phyloP scores from a whole-genome alignment of 2,797 vertebrate genomes.

The Jordanella pulchra region DNA sequence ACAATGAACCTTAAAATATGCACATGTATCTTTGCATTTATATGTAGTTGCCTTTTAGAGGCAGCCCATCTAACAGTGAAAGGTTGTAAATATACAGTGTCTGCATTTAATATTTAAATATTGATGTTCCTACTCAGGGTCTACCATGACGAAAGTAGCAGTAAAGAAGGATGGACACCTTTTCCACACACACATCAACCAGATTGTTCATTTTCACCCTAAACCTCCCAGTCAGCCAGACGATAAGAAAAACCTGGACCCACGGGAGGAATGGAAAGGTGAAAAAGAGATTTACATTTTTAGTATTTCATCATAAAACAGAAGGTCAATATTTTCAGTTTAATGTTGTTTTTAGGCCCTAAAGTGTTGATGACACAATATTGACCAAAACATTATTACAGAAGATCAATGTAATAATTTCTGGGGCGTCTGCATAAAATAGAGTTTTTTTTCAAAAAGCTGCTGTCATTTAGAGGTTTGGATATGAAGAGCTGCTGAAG shows the following conservation, averaged over 20 bases:
- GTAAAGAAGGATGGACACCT: slow-evolving; percentile 89
- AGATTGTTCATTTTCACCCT: slow-evolving; percentile 52
- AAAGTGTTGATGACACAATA: no score
- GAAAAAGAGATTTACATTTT: slow-evolving; percentile 17
- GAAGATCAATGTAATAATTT: no score
- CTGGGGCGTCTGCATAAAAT: no score
- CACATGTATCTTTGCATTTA: no score
- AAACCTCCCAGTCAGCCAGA: background rate
- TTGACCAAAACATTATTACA: no score
- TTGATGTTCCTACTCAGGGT: slow-evolving; percentile 70
- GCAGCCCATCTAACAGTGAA: background rate
- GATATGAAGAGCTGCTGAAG: no score
- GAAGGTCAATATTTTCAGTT: background rate
- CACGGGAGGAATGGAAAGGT: slow-evolving; percentile 35
- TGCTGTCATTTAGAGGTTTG: no score
- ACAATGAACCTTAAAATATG: background rate
- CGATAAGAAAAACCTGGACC: slow-evolving; percentile 7
- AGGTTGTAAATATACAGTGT: background rate
- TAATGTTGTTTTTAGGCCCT: background rate
- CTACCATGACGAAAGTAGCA: slow-evolving; percentile 82
- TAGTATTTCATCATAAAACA: background rate
- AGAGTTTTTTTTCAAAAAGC: no score
- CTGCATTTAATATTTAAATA: no score
- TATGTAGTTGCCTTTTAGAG: background rate
- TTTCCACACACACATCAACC: slow-evolving; percentile 87